Base-by-base conservation (phyloP, 2,888 invertebrate genomes). In the Sarcophaga rosellei region DNA sequence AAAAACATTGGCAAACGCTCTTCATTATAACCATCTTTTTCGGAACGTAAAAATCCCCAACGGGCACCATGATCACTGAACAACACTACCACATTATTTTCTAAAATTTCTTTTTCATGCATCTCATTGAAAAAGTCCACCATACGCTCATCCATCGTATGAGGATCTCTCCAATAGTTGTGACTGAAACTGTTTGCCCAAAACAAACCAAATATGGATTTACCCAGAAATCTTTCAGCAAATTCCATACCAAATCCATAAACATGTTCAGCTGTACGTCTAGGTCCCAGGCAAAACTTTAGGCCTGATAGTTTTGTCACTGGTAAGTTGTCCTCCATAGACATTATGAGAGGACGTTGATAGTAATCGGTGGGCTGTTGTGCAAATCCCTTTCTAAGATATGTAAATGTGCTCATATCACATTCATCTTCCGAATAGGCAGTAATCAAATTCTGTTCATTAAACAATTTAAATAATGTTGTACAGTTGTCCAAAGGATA, bases 321-420 rank as follows among this genome's bases (percentile, higher is more conserved):
- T 3, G 17, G 80, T 0, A 95, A 90, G 81, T 94, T 92, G 44
- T 93, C 94, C 91, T 96, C 96, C 0, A 95, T 94, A 8, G 96
- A 96, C 12, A 95, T 89, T 87, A 96, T 94, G 88, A 96, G 95
- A 0, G 97, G 96, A 69, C 96, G 94, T 84, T 96, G 94, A 88
- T 97, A 97, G 90, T 96, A 97, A 90, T 98, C 97, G 0, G 96
- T 96, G 0, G 98, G 97, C 0, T 95, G 94, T 1, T 94, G 91
- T 5, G 93, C 93, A 90, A 97, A 98, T 1, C 96, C 96, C 12
- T 94, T 93, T 90, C 95, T 95, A 1, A 94, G 89, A 88, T 95
- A 96, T 89, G 95, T 96, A n/a, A 91, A 91, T 0, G 96, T 96
- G 62, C 95, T 95, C 10, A 97, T 95, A 1, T 90, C 88, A 0